These are phyloP conservation scores for Sciurus niger DNA, from an alignment of 2,113 vertebrate genomes.

Conservation along the genomic window DNA sequence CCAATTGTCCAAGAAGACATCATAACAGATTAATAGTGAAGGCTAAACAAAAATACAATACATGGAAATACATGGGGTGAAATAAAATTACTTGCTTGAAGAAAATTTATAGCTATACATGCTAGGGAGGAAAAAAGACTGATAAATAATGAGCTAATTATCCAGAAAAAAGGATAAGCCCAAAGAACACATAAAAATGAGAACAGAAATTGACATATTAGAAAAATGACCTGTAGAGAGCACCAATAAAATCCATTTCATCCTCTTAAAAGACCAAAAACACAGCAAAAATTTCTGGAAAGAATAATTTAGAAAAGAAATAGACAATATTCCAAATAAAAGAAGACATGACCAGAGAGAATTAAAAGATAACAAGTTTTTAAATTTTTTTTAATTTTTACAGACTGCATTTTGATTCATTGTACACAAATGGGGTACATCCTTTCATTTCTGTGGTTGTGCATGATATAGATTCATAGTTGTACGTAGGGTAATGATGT, in stretches of 20 bases:
- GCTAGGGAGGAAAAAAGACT: background rate
- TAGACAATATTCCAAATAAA: background rate
- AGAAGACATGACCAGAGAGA: background rate
- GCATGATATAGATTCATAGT: too few relatives aligned
- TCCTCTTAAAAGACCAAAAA: background rate
- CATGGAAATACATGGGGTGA: background rate
- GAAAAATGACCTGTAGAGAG: background rate
- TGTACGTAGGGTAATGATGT: too few relatives aligned
- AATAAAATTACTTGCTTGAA: background rate
- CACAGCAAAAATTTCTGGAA: background rate
- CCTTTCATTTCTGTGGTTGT: too few relatives aligned
- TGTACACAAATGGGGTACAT: too few relatives aligned
- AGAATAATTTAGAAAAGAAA: background rate
- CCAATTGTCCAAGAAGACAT: background rate
- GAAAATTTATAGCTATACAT: background rate
- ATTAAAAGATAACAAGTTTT: background rate
- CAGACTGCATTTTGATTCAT: too few relatives aligned
- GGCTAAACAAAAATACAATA: background rate
- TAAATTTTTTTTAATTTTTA: too few relatives aligned
- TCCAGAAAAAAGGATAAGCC: background rate
- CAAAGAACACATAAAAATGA: background rate
- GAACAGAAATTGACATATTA: slow-evolving; percentile 4
- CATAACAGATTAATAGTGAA: background rate
- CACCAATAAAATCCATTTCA: background rate
- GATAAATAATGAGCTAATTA: background rate